Evolutionary conservation across 2,113 vertebrate species (phyloP).

Genomic region (Caranx melampygus): DNA sequence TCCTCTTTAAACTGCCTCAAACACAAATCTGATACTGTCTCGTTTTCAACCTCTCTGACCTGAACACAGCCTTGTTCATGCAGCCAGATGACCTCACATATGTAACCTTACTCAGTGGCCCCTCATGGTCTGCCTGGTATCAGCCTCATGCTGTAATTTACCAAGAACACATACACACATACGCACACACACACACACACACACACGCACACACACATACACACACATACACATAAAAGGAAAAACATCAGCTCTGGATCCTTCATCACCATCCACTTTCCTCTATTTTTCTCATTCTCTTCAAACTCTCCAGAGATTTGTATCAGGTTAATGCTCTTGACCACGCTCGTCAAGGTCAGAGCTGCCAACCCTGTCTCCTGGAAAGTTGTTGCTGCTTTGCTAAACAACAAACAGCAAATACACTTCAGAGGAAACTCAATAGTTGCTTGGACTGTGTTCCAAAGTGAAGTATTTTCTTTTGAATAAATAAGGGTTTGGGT

Average conservation of each 20-base stretch:
- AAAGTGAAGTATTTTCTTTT: too few relatives aligned
- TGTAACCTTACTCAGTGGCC: conserved; percentile 9
- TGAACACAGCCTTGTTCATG: neutral
- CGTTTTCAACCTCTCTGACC: neutral
- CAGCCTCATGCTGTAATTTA: neutral
- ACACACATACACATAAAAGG: neutral
- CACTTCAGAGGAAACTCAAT: neutral
- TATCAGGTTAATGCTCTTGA: conserved; percentile 47
- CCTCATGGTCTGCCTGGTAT: conserved; percentile 26
- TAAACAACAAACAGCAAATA: neutral
- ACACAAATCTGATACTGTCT: neutral
- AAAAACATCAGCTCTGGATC: conserved; percentile 40
- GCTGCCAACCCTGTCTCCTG: neutral
- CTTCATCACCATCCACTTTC: conserved; percentile 70
- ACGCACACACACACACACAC: neutral
- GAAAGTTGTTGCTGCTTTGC: too few relatives aligned
- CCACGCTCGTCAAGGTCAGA: conserved; percentile 62
- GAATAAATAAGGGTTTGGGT: too few relatives aligned
- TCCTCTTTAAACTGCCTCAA: conserved; percentile 1
- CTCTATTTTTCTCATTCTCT: neutral
- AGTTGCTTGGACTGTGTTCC: neutral
- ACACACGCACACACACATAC: conserved; percentile 7
- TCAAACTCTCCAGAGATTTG: conserved; percentile 12
- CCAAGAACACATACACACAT: conserved; percentile 4
- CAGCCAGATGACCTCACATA: conserved; percentile 13